Evolutionary conservation across 2,113 vertebrate species (phyloP).

Genomic region (Nothoprocta pentlandii): DNA sequence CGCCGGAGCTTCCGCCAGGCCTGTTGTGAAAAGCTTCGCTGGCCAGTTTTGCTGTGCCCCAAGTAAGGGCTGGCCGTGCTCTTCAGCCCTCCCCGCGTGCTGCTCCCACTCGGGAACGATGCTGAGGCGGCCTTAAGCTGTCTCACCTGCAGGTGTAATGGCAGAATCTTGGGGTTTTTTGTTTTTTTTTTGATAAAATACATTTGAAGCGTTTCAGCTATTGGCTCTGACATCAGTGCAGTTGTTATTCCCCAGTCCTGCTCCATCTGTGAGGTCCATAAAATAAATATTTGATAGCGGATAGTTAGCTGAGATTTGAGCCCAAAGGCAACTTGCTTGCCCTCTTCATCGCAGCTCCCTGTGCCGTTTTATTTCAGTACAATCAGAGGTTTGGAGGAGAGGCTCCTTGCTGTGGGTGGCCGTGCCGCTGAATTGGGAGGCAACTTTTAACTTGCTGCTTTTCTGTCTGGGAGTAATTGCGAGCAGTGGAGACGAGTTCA

Average conservation of each 20-base stretch:
- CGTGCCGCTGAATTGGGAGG: neutral
- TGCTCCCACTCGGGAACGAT: rapidly evolving
- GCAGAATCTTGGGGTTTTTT: neutral
- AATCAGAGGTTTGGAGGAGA: neutral
- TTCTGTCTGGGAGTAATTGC: neutral
- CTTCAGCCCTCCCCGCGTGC: neutral
- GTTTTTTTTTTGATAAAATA: neutral
- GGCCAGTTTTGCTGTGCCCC: neutral
- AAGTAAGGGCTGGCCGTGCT: rapidly evolving
- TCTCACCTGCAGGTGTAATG: neutral
- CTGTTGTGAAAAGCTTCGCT: neutral
- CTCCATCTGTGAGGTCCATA: neutral
- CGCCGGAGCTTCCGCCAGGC: rapidly evolving
- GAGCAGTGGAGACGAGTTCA: neutral
- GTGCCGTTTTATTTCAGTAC: rapidly evolving
- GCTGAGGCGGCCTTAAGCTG: neutral
- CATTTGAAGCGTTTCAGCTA: neutral
- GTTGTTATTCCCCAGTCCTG: neutral
- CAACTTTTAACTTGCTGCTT: neutral
- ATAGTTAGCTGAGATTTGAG: neutral
- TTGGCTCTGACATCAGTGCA: neutral
- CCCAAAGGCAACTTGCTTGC: neutral
- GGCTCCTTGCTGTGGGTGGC: neutral
- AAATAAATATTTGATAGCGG: neutral
- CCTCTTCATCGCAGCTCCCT: neutral